These are phyloP conservation scores for Caranx melampygus DNA, from an alignment of 2,113 vertebrate genomes.

Conservation along the genomic window DNA sequence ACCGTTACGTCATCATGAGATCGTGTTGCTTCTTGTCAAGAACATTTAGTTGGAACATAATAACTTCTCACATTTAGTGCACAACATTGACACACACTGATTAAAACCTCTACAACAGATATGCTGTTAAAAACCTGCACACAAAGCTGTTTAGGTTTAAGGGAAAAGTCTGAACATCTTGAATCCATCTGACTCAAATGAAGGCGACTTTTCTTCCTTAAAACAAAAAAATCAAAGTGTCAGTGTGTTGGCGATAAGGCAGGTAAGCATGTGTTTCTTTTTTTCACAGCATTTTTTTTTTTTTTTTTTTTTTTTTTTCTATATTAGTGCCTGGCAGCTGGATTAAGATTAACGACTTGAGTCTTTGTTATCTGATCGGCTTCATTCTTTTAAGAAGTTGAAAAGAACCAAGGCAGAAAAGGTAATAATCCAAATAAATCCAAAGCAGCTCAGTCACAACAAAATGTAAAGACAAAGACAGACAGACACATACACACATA, in stretches of 20 bases:
- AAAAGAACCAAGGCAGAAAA: constrained; percentile 14
- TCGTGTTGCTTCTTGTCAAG: constrained; percentile 33
- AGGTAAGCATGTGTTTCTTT: constrained; percentile 27
- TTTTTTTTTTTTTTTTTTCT: background rate
- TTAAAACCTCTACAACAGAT: constrained; percentile 63
- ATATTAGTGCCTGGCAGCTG: constrained; percentile 12
- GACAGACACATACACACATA: constrained; percentile 27
- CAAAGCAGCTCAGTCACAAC: constrained; percentile 26
- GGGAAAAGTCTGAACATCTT: constrained; percentile 25
- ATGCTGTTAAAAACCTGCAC: constrained; percentile 39
- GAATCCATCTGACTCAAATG: background rate
- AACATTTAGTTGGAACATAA: constrained; percentile 75
- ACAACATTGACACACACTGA: constrained; percentile 71
- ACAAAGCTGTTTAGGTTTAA: constrained; percentile 6
- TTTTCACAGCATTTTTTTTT: background rate
- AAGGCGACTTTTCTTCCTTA: background rate
- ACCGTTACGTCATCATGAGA: constrained; percentile 65
- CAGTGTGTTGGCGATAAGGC: constrained; percentile 19
- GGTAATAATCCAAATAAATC: constrained; percentile 28
- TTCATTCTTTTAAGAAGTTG: constrained; percentile 15
- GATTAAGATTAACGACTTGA: constrained; percentile 11
- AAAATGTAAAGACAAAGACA: constrained; percentile 53
- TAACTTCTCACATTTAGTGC: constrained; percentile 59
- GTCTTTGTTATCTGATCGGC: constrained; percentile 1
- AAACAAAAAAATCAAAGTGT: constrained; percentile 16